Evolutionary conservation across 2,113 vertebrate species (phyloP), one percentile per base, ranked within the genome.

Genomic region (Apteryx mantelli): DNA sequence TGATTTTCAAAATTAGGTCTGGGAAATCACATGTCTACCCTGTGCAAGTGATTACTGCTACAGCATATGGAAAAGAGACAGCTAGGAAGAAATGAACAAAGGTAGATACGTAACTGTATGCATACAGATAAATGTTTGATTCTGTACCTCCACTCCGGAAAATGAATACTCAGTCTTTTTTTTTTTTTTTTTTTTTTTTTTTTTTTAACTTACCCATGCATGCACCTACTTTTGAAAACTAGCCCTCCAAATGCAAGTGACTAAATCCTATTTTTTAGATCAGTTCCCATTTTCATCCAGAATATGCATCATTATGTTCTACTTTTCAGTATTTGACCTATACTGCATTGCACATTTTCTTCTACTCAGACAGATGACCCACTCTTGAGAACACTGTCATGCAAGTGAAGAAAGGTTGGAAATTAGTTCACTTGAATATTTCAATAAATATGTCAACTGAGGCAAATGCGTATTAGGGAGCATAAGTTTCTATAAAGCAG

Each of bases 1-100:
- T 82, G 61, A 93, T 89, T 91, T 64, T 91, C 84, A 80, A 73
- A 82, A 93, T 86, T 34, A 92, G 7, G 53, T 86, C 21, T n/a
- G 42, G 58, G 66, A 91, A 95, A 87, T 82, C 32, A 64, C 38
- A 53, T 15, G 4, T 79, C 68, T 60, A 70, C 21, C 3, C 28
- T 38, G 34, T 48, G 48, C 68, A 87, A 80, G 20, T 82, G 63
- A 89, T 82, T 76, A 42, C 69, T 89, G 66, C 25, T 21, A 13
- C 20, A 25, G 52, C 18, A 70, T 25, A 74, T 22, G 53, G 89
- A 87, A 80, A 87, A 15, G 34, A 91, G 74, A 26, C 61, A 92
- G 38, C 34, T 34, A 58, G 55, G 32, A 88, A 66, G 32, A 60
- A 80, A 38, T 1, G 5, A 88, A 77, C 16, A 79, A 81, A 61